These are phyloP conservation scores for Drosophila falleni DNA, from an alignment of 2,888 invertebrate genomes.

Conservation along the genomic window DNA sequence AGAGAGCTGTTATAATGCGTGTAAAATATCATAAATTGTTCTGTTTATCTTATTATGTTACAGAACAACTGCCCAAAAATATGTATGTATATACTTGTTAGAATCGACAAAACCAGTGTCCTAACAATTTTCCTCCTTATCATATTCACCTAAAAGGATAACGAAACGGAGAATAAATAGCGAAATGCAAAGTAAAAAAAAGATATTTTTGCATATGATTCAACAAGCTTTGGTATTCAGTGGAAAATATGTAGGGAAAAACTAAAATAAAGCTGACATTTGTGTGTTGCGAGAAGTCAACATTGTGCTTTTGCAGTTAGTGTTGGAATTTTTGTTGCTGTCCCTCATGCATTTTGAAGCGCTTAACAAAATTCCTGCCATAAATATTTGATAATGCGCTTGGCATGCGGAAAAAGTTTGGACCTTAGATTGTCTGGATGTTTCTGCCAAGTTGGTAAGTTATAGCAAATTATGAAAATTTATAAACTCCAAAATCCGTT, in stretches of 20 bases:
- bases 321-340: slow-evolving; percentile 10
- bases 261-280: slow-evolving; percentile 53
- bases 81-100: neutral
- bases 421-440: slow-evolving; percentile 32
- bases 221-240: slow-evolving; percentile 11
- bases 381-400: slow-evolving; percentile 61
- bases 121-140: neutral
- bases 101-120: neutral
- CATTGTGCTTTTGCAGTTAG: slow-evolving; percentile 23
- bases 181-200: slow-evolving; percentile 1
- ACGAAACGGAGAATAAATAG: neutral
- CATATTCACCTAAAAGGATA: neutral
- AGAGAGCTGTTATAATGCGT: too few relatives aligned
- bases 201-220: slow-evolving; percentile 24
- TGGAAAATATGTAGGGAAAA: slow-evolving; percentile 26
- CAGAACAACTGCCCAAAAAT: too few relatives aligned
- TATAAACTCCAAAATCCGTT: slow-evolving; percentile 22
- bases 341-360: slow-evolving; percentile 55
- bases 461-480: slow-evolving; percentile 43
- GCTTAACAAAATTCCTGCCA: slow-evolving; percentile 37
- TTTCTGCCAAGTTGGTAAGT: slow-evolving; percentile 25
- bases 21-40: too few relatives aligned
- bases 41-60: too few relatives aligned
- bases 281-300: slow-evolving; percentile 50
- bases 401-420: slow-evolving; percentile 44